Conservation (phyloP, 37 sponge, comb jelly and placozoan species). For the Amphimedon queenslandica region DNA sequence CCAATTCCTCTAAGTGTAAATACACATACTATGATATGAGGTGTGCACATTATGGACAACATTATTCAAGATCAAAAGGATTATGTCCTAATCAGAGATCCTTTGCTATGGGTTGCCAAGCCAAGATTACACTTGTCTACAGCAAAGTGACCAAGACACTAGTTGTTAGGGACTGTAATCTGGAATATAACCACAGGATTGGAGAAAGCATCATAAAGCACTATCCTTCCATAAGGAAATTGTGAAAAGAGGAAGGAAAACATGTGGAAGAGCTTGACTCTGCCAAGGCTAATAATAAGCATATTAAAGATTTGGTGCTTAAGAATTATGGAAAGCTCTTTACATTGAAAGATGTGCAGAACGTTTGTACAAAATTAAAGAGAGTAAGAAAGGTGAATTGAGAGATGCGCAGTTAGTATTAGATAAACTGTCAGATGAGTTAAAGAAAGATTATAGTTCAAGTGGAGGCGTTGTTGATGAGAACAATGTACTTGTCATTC, state of each 20-base stretch:
- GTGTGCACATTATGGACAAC: slow-evolving; percentile 32
- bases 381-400: background rate
- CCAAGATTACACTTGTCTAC: slow-evolving; percentile 1
- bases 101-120: slow-evolving; percentile 11
- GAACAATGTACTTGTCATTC: background rate
- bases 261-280: slow-evolving; percentile 3
- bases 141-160: background rate
- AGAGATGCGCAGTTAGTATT: slow-evolving; percentile 33
- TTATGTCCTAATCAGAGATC: slow-evolving; percentile 15
- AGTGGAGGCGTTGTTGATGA: slow-evolving; percentile 18
- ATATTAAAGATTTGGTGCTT: slow-evolving; percentile 10
- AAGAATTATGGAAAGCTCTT: slow-evolving; percentile 28
- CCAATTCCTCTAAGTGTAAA: background rate
- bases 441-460: slow-evolving; percentile 8
- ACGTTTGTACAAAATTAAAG: slow-evolving; percentile 9
- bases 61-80: slow-evolving; percentile 1
- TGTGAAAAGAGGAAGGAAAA: slow-evolving; percentile 11
- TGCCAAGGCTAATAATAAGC: slow-evolving; percentile 25
- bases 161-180: slow-evolving; percentile 11
- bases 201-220: slow-evolving; percentile 4
- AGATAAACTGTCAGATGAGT: slow-evolving; percentile 8
- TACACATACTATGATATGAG: slow-evolving; percentile 24
- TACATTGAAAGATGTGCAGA: slow-evolving; percentile 34
- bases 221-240: slow-evolving; percentile 11
- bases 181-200: slow-evolving; percentile 27